phyloP scores from a whole-genome alignment of 2,113 vertebrate genomes.

The Sphaerodactylus townsendi region DNA sequence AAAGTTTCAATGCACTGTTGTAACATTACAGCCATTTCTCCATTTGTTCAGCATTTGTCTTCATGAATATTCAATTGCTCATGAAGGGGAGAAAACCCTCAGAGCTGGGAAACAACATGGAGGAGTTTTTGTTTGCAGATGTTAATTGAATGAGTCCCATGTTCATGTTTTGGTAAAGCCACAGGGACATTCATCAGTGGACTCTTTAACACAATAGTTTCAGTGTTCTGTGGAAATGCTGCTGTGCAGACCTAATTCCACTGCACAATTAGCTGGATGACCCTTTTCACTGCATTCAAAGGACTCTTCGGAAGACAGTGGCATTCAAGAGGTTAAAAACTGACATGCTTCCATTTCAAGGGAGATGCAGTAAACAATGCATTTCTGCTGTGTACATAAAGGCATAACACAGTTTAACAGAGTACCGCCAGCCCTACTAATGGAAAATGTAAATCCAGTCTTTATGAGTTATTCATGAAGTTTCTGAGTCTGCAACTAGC shows the following conservation, averaged over 20 bases:
- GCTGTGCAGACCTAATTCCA: not conserved
- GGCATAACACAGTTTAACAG: conserved; percentile 17
- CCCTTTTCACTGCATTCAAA: conserved; percentile 9
- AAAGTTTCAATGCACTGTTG: not conserved
- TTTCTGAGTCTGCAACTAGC: conserved; percentile 7
- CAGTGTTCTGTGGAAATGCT: not conserved
- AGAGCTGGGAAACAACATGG: not conserved
- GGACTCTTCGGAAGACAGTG: not conserved
- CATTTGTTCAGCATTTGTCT: not conserved
- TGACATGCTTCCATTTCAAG: not conserved
- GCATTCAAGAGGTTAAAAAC: not conserved
- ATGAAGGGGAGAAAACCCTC: not conserved
- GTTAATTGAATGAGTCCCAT: not conserved
- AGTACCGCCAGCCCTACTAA: conserved; percentile 6
- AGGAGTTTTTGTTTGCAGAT: not conserved
- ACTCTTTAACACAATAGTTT: not conserved
- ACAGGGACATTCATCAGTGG: not conserved
- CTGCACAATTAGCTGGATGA: not conserved
- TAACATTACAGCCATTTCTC: not conserved
- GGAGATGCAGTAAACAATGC: conserved; percentile 7
- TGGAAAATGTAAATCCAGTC: conserved; percentile 21
- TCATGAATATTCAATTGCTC: not conserved
- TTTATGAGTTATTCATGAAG: conserved; percentile 30
- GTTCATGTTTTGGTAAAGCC: not conserved
- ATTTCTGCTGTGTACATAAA: conserved; percentile 10